Evolutionary conservation across 2,113 vertebrate species (phyloP), one percentile per base, ranked within the genome.

Genomic region (Laticauda colubrina): DNA sequence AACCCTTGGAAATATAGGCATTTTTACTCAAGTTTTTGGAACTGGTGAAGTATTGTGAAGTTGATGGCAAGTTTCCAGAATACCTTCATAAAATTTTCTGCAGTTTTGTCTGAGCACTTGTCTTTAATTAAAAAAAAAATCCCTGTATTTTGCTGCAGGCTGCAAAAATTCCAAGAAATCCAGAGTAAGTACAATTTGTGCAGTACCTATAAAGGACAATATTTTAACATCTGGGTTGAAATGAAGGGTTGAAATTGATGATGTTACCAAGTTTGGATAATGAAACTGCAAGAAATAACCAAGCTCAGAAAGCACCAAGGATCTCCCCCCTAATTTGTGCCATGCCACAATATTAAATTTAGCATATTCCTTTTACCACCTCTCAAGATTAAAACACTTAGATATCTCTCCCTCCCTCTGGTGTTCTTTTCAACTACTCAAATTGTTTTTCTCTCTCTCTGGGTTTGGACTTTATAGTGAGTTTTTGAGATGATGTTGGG

Each of bases 281-380:
- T 18, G 14, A 69, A 69, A 69, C 4, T 69, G 12, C 64, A 69
- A 69, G 64, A 34, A 34, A 69, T 34, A 69, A 69, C 14, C n/a
- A 69, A 69, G 24, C 59, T 26, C 57, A 59, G 59, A 61, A 7
- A 26, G 24, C 3, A 61, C 59, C 59, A 61, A 61, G 59, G 24
- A 61, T 61, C 9, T 34, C 2, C 5, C 29, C 11, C 29, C 14
- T n/a, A 29, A 1, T 21, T 0, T 3, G 8, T 51, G 48, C 0
- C 0, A 75, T 34, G 94, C 55, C 81, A 81, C 0, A 48, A 45
- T 57, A 56, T 56, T 54, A 43, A 1, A 69, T 57, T 12, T 14
- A 81, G 15, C 87, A 85, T 85, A 91, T 51, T 53, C 1, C 15
- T 18, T 43, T 56, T 39, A 23, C 88, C 75, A 24, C 4, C 0